Base-by-base conservation (phyloP, 2,797 vertebrate genomes). In the Nannoperca obscura region DNA sequence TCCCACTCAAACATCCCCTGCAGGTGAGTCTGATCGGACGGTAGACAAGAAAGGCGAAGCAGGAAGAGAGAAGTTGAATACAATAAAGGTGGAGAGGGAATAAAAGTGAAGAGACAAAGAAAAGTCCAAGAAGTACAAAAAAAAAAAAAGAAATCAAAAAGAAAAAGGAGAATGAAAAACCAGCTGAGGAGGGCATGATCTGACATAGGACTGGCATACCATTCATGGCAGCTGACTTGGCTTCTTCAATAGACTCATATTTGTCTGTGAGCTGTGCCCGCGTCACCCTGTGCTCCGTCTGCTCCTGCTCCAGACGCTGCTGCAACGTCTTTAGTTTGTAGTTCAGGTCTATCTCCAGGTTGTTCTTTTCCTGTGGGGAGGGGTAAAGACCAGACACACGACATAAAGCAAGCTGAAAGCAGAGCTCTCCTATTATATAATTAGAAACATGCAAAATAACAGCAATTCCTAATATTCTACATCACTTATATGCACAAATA, bases 331-430 rank as follows among this genome's bases (percentile, higher is more conserved):
- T 99, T 69, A 99, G 96, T 83, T 97, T 97, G 93, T 99, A 99
- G 93, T 97, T 99, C 91, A 99, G 95, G 92, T 99, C 98, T 71
- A 99, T 99, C 94, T 99, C 98, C 90, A 98, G 91, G 90, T 95
- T 98, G 94, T 98, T 99, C 92, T 97, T 99, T 90, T 99, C 98
- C 98, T 99, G 80, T 61, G 81, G 81, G 74, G 32, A 66, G 14
- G 6, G 12, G 22, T 4, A 22, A 63, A 0, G 7, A 42, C 0
- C 1, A 62, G 34, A 2, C 2, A 55, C 46, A 57, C 4, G 59
- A 20, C 20, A 67, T 71, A 49, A 81, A 47, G 38, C 30, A 10
- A 70, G 54, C 32, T 44, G 9, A 63, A 63, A 19, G 15, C 42
- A 53, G 14, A 4, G 4, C 32, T 38, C 24, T 13, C 10, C 20